Conservation (phyloP, 2,113 vertebrate species). For the Corvus cornix region DNA sequence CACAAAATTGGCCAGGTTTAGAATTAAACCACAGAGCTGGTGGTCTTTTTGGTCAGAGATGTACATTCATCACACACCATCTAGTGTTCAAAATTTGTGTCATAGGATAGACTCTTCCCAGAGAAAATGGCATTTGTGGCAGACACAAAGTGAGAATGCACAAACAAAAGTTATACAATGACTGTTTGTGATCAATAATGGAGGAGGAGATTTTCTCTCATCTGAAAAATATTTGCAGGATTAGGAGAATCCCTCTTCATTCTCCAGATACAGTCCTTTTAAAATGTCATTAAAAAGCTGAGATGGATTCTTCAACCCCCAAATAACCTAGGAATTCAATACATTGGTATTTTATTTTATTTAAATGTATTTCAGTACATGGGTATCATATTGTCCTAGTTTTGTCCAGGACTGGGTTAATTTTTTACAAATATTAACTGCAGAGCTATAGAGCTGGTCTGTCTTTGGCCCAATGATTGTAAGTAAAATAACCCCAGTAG, state of each 20-base stretch:
- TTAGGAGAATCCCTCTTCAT: neutral
- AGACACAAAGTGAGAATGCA: neutral
- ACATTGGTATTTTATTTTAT: no score
- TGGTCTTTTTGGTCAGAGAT: neutral
- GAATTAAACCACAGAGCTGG: neutral
- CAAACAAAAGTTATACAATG: neutral
- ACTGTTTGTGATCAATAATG: neutral
- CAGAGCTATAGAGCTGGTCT: neutral
- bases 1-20: neutral
- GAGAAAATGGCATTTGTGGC: neutral
- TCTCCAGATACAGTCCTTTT: neutral
- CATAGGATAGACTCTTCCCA: neutral
- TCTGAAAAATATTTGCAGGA: neutral
- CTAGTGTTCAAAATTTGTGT: neutral
- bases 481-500: neutral
- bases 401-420: neutral
- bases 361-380: no score
- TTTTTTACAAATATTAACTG: neutral
- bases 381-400: no score
- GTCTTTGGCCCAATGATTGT: neutral
- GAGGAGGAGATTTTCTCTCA: neutral
- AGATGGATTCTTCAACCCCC: neutral
- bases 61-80: neutral
- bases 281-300: neutral
- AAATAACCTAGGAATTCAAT: neutral